phyloP scores from a whole-genome alignment of 2,113 vertebrate genomes.

The Gila orcuttii region DNA sequence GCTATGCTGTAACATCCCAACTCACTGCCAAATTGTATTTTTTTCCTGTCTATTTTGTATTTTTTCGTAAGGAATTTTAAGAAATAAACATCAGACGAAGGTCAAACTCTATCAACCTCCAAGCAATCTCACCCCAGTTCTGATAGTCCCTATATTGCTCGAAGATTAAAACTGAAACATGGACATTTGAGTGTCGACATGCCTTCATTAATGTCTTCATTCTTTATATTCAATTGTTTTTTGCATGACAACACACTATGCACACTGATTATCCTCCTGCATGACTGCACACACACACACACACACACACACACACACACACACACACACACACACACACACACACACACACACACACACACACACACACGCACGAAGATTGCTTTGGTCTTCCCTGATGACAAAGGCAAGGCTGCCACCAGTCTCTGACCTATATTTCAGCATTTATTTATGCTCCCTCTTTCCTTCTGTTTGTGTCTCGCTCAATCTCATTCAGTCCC shows the following conservation, averaged over 20 bases:
- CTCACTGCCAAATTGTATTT: too few species aligned
- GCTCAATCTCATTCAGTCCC: slow-evolving; percentile 25
- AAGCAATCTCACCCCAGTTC: background rate
- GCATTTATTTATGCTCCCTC: slow-evolving; percentile 38
- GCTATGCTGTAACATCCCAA: too few species aligned
- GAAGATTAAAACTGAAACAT: background rate
- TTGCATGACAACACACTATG: slow-evolving; percentile 17
- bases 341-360: background rate
- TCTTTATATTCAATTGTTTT: slow-evolving; percentile 27
- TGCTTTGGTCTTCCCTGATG: slow-evolving; percentile 42
- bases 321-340: background rate
- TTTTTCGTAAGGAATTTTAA: background rate
- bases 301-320: slow-evolving; percentile 23
- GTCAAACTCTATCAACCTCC: background rate
- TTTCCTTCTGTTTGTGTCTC: slow-evolving; percentile 31
- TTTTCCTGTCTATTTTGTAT: too few species aligned
- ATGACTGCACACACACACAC: slow-evolving; percentile 23
- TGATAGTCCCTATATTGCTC: background rate
- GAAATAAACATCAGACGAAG: background rate
- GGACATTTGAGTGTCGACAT: background rate
- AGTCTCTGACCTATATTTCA: slow-evolving; percentile 42
- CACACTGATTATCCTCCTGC: slow-evolving; percentile 1
- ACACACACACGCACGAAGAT: slow-evolving; percentile 26
- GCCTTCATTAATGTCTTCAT: slow-evolving; percentile 5
- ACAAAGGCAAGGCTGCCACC: slow-evolving; percentile 28